Evolutionary conservation across 2,797 vertebrate genomes (phyloP).

Genomic region (Diceros bicornis): DNA sequence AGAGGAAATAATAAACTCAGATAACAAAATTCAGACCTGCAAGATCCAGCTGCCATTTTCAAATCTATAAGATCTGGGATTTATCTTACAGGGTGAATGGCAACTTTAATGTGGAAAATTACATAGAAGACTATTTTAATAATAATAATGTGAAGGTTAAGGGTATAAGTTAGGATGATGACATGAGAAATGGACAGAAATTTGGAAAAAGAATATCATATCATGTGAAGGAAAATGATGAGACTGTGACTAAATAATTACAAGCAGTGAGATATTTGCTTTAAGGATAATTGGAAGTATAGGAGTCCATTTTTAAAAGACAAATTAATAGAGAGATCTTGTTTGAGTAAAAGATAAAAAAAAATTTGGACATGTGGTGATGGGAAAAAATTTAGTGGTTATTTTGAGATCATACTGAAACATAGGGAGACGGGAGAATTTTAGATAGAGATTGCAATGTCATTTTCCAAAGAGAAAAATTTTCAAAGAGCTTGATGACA

Average conservation of each 20-base stretch:
- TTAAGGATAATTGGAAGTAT: background rate
- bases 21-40: background rate
- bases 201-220: background rate
- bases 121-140: background rate
- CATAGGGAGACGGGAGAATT: background rate
- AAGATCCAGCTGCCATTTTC: background rate
- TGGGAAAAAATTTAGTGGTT: background rate
- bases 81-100: background rate
- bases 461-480: background rate
- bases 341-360: background rate
- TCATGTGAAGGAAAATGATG: slow-evolving; percentile 24
- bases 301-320: background rate
- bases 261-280: background rate
- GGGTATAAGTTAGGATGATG: background rate
- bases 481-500: background rate
- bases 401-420: background rate
- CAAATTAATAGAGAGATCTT: background rate
- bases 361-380: background rate
- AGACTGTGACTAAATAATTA: background rate
- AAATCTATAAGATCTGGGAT: background rate
- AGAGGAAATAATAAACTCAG: background rate
- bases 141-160: background rate
- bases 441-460: background rate
- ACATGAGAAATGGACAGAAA: background rate
- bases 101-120: background rate